Evolutionary conservation across 2,797 vertebrate genomes (phyloP), one percentile per base, ranked within the genome.

Genomic region (Scarus forsteni): DNA sequence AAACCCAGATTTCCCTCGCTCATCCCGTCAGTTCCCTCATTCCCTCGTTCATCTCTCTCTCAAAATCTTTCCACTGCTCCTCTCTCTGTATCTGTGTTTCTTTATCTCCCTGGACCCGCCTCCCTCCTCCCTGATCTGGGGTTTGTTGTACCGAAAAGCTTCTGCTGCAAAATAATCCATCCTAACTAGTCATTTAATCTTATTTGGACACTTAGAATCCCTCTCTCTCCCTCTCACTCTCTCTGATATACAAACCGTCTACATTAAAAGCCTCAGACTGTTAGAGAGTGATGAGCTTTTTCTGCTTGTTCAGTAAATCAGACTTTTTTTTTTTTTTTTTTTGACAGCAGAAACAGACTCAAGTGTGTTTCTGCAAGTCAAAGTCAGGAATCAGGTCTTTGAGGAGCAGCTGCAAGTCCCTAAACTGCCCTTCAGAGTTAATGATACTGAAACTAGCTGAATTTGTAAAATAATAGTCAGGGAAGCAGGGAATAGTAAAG

Each of bases 1-100:
- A 92, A 90, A 89, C 69, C 88, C 84, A 81, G 84, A 92, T 91
- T 92, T 90, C 88, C 88, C 87, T 80, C 12, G 65, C 65, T 86
- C 60, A 79, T 81, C 68, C 71, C 35, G 9, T 44, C 65, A 11
- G 35, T 73, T 68, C 69, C 66, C 80, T 79, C 79, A 50, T 60
- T 76, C 73, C 65, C 65, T 70, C 39, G 7, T 65, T 78, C 70
- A 61, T 80, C 61, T 53, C 62, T 7, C 48, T 12, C 45, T 14
- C 48, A 75, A 66, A 0, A 7, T 64, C 48, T 7, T 5, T 53
- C 54, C 58, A 6, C 18, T 16, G 11, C 18, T 34, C 65, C 72
- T 65, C 64, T 18, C 15, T 63, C 60, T 58, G 51, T 67, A 60
- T 80, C 70, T 27, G 58, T 55, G 62, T 72, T 61, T 62, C 52